A percentile compares a stretch with the other conserved stretches of the same genome.
Evolutionary conservation across 2,113 vertebrate species (phyloP).

Genomic region (Carassius carassius): DNA sequence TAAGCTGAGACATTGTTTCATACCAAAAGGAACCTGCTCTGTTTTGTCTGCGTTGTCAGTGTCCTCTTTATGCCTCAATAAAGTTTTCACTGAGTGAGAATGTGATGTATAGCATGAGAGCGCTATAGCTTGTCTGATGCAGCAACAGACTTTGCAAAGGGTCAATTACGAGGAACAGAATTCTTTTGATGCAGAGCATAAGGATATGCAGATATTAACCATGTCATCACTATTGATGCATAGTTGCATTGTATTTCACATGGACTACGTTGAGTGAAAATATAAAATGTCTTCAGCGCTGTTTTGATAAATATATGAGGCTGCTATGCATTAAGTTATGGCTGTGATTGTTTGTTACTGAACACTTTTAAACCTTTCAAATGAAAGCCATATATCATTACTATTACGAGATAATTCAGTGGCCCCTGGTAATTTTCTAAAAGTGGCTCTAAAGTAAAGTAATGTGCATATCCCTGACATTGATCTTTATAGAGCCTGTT

Average conservation of each 20-base stretch:
- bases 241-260: neutral
- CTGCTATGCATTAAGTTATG: neutral
- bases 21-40: too few species aligned
- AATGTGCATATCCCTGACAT: neutral
- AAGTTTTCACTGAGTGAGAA: too few species aligned
- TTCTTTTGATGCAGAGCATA: too few species aligned
- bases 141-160: too few species aligned
- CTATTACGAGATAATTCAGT: conserved; percentile 3
- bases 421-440: neutral
- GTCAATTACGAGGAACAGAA: too few species aligned
- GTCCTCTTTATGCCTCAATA: too few species aligned
- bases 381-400: neutral
- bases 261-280: neutral
- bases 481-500: neutral
- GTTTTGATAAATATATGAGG: neutral
- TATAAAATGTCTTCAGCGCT: neutral
- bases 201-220: too few species aligned
- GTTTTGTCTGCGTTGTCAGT: too few species aligned
- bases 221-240: neutral
- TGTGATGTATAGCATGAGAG: too few species aligned
- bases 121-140: too few species aligned
- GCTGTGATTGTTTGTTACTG: too few species aligned
- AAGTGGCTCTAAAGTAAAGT: neutral
- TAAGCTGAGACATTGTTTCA: too few species aligned
- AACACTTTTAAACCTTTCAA: neutral